Evolutionary conservation across 2,113 vertebrate genomes (phyloP).

Genomic region (Sigmodon hispidus): DNA sequence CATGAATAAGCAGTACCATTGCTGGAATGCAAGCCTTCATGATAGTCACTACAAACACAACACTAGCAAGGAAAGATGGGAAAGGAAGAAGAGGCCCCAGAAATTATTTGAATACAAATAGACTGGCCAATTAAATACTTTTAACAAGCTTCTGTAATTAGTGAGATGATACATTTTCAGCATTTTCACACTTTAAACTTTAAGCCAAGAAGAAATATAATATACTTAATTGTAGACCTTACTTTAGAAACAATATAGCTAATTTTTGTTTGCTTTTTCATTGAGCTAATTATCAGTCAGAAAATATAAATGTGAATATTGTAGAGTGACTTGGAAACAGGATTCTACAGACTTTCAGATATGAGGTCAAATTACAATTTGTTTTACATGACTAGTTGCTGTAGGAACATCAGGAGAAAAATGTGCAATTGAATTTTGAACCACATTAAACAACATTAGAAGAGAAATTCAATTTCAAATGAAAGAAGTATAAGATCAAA

Average conservation of each 20-base stretch:
- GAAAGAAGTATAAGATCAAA: not conserved
- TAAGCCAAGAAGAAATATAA: not conserved
- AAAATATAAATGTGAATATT: not conserved
- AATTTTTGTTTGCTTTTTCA: not conserved
- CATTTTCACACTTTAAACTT: conserved; percentile 16
- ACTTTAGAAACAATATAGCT: not conserved
- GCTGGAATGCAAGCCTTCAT: not conserved
- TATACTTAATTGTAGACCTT: not conserved
- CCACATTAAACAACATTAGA: not conserved
- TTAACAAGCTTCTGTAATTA: not conserved
- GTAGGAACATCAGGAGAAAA: not conserved
- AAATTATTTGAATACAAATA: not conserved
- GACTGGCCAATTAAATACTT: not conserved
- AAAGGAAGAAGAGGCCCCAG: not conserved
- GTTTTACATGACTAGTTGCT: conserved; percentile 30
- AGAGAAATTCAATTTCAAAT: conserved; percentile 23
- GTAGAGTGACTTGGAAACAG: not conserved
- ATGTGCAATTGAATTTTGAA: not conserved
- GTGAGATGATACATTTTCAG: not conserved
- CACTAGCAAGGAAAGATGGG: not conserved
- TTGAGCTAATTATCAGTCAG: not conserved
- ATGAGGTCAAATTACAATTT: conserved; percentile 7
- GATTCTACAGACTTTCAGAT: not conserved
- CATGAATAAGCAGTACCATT: not conserved
- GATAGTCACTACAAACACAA: not conserved